A percentile compares a stretch with the other conserved stretches of the same genome.
These are phyloP conservation scores for Zeugodacus cucurbitae DNA, from an alignment of 1,140 invertebrate species.

Conservation along the genomic window DNA sequence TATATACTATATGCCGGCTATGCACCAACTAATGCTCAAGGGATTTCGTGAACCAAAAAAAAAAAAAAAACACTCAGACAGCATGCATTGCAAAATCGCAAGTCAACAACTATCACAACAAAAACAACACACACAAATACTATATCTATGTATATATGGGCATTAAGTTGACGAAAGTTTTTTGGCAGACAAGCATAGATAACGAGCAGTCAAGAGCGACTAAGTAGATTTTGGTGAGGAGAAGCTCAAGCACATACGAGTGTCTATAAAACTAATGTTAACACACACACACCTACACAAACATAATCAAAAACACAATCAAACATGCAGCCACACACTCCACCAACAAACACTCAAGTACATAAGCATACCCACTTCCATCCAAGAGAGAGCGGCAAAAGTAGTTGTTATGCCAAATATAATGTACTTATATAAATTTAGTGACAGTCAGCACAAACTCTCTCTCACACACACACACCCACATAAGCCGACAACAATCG, in stretches of 20 bases:
- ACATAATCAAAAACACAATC: background rate
- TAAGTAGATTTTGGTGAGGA: background rate
- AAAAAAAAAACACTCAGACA: background rate
- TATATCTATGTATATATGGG: background rate
- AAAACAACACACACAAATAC: background rate
- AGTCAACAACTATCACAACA: background rate
- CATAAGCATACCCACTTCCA: background rate
- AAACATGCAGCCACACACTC: background rate
- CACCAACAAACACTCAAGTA: background rate
- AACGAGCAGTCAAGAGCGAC: background rate
- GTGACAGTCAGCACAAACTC: background rate
- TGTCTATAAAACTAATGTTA: slow-evolving; percentile 28
- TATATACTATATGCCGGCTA: background rate
- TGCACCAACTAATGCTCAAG: background rate
- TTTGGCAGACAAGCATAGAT: slow-evolving; percentile 17
- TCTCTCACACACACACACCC: background rate
- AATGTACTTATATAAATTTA: background rate
- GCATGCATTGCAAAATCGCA: background rate
- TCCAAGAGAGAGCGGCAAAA: background rate
- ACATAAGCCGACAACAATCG: too few relatives aligned
- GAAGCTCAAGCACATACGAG: background rate
- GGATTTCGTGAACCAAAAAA: too few relatives aligned
- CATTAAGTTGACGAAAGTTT: background rate
- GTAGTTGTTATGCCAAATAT: background rate
- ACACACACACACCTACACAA: background rate